Evolutionary conservation across 2,888 invertebrate species (phyloP).

Genomic region (Charanyca ferruginea): DNA sequence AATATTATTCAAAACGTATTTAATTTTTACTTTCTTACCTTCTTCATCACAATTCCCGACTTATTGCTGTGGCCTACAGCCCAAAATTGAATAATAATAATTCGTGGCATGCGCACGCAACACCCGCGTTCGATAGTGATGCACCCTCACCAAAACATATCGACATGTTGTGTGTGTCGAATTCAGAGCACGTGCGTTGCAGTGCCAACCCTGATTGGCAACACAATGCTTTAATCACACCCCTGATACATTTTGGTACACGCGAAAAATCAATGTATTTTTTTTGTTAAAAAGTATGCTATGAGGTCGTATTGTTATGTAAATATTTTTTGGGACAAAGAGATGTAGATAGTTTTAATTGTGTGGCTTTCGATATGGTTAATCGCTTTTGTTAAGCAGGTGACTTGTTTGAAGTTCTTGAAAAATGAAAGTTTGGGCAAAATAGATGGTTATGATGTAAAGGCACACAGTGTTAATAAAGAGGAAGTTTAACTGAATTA

Average conservation of each 20-base stretch:
- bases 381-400: not conserved
- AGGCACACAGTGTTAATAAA: constrained; percentile 1
- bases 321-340: constrained; percentile 30
- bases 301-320: constrained; percentile 30
- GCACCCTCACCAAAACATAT: constrained; percentile 13
- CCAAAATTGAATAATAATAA: not conserved
- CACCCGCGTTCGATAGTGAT: constrained; percentile 1
- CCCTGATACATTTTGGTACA: constrained; percentile 27
- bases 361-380: not conserved
- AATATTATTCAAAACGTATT: no score
- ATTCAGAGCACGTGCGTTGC: constrained; percentile 55
- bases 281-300: constrained; percentile 29
- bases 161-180: constrained; percentile 37
- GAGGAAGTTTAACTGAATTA: not conserved
- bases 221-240: constrained; percentile 52
- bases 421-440: not conserved
- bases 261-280: constrained; percentile 44
- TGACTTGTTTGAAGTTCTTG: constrained; percentile 16
- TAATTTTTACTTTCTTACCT: not conserved
- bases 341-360: not conserved
- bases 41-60: no score
- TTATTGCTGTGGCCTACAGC: not conserved
- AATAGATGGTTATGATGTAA: not conserved
- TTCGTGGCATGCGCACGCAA: not conserved
- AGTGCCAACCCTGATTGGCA: constrained; percentile 37